Conservation (phyloP, 2,888 invertebrate species). For the Tinea pellionella region DNA sequence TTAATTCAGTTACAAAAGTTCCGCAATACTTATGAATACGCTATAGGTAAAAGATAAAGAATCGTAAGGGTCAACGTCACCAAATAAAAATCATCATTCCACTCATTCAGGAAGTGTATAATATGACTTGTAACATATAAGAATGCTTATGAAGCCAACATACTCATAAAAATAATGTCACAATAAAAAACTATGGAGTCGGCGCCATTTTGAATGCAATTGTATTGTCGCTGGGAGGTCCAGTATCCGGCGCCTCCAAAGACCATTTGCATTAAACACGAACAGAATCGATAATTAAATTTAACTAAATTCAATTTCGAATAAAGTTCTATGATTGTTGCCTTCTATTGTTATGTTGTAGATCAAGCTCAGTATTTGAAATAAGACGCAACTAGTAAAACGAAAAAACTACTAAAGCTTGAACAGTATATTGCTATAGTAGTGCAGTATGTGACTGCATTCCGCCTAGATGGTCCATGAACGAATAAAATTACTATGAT, state of each 20-base stretch:
- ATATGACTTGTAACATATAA: constrained; percentile 20
- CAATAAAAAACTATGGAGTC: constrained; percentile 33
- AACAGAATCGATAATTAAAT: constrained; percentile 47
- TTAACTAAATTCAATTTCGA: constrained; percentile 17
- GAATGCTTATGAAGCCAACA: constrained; percentile 25
- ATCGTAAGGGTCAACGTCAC: background rate
- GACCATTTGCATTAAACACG: constrained; percentile 62
- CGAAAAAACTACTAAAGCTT: no score
- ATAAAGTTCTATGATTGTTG: background rate
- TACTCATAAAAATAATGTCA: background rate
- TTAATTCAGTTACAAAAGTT: no score
- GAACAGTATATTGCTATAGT: no score
- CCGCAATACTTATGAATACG: no score
- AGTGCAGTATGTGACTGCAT: no score
- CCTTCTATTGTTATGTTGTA: background rate
- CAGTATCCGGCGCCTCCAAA: constrained; percentile 47
- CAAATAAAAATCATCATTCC: constrained; percentile 35
- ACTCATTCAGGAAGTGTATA: constrained; percentile 35
- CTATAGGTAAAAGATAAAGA: no score
- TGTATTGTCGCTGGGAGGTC: constrained; percentile 58
- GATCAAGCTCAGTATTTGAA: no score
- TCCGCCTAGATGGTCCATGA: no score
- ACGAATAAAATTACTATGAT: no score
- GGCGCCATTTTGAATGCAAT: constrained; percentile 62
- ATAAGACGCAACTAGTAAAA: no score